Evolutionary conservation across 1,140 invertebrate species (phyloP).

Genomic region (Neotoxoptera formosana): DNA sequence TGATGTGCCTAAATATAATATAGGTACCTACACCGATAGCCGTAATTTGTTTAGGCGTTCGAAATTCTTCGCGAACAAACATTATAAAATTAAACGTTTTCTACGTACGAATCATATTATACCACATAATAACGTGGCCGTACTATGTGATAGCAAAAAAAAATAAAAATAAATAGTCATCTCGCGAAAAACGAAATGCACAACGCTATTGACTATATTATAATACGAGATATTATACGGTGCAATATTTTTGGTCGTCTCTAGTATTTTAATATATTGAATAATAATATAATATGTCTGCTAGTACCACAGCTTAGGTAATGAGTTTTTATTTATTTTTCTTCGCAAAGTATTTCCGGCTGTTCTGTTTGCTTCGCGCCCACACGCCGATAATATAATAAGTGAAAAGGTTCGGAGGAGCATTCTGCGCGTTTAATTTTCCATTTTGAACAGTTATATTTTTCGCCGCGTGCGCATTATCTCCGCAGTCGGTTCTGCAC

Average conservation of each 20-base stretch:
- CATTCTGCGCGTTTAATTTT: conserved; percentile 7
- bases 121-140: background rate
- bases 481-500: background rate
- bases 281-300: background rate
- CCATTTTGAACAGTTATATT: background rate
- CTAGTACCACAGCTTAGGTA: background rate
- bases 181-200: background rate
- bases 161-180: conserved; percentile 10
- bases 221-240: background rate
- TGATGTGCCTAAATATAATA: background rate
- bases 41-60: background rate
- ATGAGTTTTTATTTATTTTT: conserved; percentile 16
- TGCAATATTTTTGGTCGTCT: background rate
- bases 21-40: background rate
- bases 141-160: background rate
- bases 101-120: background rate
- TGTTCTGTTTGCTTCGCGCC: background rate
- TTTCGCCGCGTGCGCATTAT: background rate
- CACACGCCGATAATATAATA: background rate
- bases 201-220: background rate
- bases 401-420: conserved; percentile 12
- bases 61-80: background rate
- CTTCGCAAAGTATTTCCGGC: background rate
- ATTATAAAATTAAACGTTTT: background rate
- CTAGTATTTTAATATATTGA: background rate